phyloP scores from a whole-genome alignment of 2,113 vertebrate genomes.

The Circaetus cinerascens region DNA sequence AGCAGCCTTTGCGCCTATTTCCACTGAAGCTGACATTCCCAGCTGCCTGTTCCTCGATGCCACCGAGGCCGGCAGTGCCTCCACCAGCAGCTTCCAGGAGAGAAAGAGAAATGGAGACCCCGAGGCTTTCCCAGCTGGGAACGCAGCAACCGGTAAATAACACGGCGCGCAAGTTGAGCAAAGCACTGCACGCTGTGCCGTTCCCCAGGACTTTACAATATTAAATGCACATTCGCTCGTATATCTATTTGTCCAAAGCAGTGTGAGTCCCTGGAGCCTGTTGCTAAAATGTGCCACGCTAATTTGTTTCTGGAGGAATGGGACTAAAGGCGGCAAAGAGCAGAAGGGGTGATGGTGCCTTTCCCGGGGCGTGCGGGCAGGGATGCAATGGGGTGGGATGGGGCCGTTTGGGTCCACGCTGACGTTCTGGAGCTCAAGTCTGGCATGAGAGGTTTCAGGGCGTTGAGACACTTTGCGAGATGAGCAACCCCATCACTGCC shows the following conservation, averaged over 20 bases:
- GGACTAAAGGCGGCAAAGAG: fast-evolving
- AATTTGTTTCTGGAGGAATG: fast-evolving
- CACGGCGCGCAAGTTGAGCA: background rate
- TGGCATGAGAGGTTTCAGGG: fast-evolving
- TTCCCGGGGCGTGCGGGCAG: fast-evolving
- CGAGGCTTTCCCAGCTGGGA: background rate
- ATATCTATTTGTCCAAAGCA: background rate
- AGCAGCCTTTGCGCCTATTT: fast-evolving
- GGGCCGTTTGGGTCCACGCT: fast-evolving
- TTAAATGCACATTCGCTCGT: background rate
- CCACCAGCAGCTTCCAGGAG: background rate
- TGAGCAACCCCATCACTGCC: fast-evolving
- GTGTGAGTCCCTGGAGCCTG: background rate
- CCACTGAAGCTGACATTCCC: background rate
- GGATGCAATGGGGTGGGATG: fast-evolving
- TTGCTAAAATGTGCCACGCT: fast-evolving
- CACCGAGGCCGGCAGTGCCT: background rate
- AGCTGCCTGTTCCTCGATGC: background rate
- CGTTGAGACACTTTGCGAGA: fast-evolving
- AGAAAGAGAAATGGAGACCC: background rate
- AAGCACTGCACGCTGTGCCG: background rate
- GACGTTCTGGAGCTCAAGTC: fast-evolving
- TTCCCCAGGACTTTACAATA: background rate
- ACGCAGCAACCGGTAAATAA: fast-evolving
- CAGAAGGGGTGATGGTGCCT: fast-evolving